Base-by-base conservation (phyloP, 2,888 invertebrate species). In the Liposcelis brunnea region DNA sequence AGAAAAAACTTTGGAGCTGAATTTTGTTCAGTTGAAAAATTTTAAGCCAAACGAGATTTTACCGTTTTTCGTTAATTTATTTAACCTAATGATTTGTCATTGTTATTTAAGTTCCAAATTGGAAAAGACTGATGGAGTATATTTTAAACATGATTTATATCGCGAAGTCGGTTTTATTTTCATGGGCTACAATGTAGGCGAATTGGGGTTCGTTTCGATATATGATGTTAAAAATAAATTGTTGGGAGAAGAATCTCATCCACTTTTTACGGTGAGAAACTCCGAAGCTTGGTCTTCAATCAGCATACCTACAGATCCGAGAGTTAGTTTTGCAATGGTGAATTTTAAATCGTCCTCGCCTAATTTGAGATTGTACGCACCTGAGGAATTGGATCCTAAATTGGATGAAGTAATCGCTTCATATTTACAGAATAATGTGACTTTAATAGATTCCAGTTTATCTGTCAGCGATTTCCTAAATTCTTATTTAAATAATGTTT, bases 21-120 rank as follows among this genome's bases (percentile, higher is more conserved):
- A 51, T 8, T 51, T 19, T 12, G 49, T 61, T 31, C 60, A 63
- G 48, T 49, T 62, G 3, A 56, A 58, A 31, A 55, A 60, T 48
- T 51, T 63, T 14, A 57, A 59, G 0, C 55, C 56, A 8, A 26
- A 26, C 26, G 26, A 26, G 8, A 61, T 61, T 1, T 50, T 61
- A 3, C 52, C 58, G 2, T 63, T 63, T 47, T 59, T 61, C 33
- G 26, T 60, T 2, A 63, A 63, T 47, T 48, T 59, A 2, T 59
- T 59, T 57, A 63, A 63, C 51, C 50, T 63, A 7, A 49, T 62
- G 50, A 57, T 61, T 38, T 45, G 62, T 15, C 63, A 63, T 46
- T 49, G 58, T 2, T 53, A 5, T 26, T 63, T 5, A 15, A 26
- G 2, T 34, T 50, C 8, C 48, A 48, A 43, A 31, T 42, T 40